Percentiles rank a stretch among this genome's conserved stretches.
Conservation (phyloP, 92 coral and sea anemone genomes). For the Plumapathes pennacea region DNA sequence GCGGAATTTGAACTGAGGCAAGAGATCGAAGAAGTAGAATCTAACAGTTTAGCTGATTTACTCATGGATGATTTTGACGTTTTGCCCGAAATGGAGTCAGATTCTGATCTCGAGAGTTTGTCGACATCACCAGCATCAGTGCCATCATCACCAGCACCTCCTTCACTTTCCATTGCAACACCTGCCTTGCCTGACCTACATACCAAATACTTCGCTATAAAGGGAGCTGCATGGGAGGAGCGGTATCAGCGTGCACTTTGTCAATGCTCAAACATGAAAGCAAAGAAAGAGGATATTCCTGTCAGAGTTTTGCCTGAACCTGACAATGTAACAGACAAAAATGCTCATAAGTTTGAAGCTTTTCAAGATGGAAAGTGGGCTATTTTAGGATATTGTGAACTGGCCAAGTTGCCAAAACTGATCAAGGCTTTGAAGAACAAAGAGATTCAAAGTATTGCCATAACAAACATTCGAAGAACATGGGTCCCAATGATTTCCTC, state of each 20-base stretch:
- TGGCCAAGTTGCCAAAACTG: conserved; percentile 51
- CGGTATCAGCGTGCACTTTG: conserved; percentile 37
- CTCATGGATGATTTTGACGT: too few relatives aligned
- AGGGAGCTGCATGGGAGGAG: conserved; percentile 39
- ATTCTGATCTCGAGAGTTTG: too few relatives aligned
- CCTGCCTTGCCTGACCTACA: background rate
- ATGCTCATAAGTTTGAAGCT: conserved; percentile 49
- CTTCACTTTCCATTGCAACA: too few relatives aligned
- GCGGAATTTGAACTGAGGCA: conserved; percentile 2
- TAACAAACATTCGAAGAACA: conserved; percentile 13
- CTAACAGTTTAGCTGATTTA: background rate
- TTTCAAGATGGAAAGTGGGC: conserved; percentile 32
- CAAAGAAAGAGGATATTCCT: conserved; percentile 5
- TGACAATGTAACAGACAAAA: conserved; percentile 35
- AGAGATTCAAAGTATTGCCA: conserved; percentile 2
- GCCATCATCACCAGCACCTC: too few relatives aligned
- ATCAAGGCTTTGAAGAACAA: conserved; percentile 21
- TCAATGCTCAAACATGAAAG: conserved; percentile 15
- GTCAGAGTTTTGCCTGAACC: conserved; percentile 41
- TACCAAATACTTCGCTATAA: conserved; percentile 29
- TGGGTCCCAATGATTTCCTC: conserved; percentile 25
- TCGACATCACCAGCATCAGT: too few relatives aligned
- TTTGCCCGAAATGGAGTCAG: too few relatives aligned
- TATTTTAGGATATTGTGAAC: conserved; percentile 48
- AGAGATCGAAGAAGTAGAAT: conserved; percentile 7